Evolutionary conservation across 2,888 invertebrate genomes (phyloP), one percentile per base, ranked within the genome.

Genomic region (Tinea semifulvella): DNA sequence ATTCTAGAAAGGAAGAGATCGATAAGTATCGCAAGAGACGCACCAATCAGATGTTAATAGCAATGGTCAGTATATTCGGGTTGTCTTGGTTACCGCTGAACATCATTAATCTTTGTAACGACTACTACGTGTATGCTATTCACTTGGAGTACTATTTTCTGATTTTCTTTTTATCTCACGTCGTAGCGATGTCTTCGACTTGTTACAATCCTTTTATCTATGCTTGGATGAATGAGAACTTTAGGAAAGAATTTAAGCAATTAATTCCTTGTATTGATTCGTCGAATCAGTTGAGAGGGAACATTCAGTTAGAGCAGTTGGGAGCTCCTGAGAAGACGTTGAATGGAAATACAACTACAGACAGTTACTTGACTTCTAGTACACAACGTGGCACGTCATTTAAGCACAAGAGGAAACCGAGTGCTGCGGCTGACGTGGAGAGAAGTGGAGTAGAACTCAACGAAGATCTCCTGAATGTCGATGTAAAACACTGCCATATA

Each of bases 181-280:
- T 94, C 17, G 85, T 96, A 49, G 97, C 97, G 18, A 96, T 97
- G 94, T 94, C 94, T 45, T 96, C 96, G 42, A 96, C 95, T 0
- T 95, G 96, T 66, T 98, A 97, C 82, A 98, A 98, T 68, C 96
- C 96, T 0, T 94, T 98, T 63, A 86, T 98, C 35, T 98, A 98
- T 68, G 96, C 96, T 16, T 98, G 96, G 96, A 88, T 98, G 80
- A 98, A 98, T 71, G 96, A 96, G 56, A 93, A 92, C 67, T 97
- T 97, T 61, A 87, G 95, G 42, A 95, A 96, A 65, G 95, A 96
- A 67, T 96, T 96, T 67, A 93, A 91, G 61, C 88, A 89, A 65
- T 85, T 92, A 46, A 74, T 88, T 52, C 87, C 87, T 5, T 87
- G 87, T 56, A 85, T 87, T 47, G 84, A 85, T 58, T 77, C 82